Evolutionary conservation across 2,113 vertebrate genomes (phyloP), one percentile per base, ranked within the genome.

Genomic region (Callopanchax toddi): DNA sequence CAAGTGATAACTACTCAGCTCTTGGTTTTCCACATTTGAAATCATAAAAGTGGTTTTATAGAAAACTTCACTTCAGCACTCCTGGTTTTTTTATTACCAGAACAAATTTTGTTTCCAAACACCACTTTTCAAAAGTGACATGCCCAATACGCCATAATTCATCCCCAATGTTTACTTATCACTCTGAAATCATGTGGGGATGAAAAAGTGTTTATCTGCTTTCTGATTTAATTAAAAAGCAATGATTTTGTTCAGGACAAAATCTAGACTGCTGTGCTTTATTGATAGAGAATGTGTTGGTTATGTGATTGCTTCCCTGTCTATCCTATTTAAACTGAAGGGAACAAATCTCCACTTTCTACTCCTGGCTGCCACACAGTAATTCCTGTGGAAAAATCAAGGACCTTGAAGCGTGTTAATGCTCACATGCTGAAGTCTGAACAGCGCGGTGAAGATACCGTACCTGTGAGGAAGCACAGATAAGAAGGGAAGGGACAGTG

Each of bases 341-440:
- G 78, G 87, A 32, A 32, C 29, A 32, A 32, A 32, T 32, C 29
- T 32, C 29, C 29, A 32, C 29, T 32, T 32, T 87, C 65, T 84
- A 73, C 82, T 79, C 70, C 81, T 79, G 87, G 74, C 84, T 67
- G 81, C 84, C 80, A 76, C 75, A 76, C 78, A 89, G 89, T 88
- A 89, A 92, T 91, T 91, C 89, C 74, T 86, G 85, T 79, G 75
- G 86, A 86, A 86, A 86, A 92, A 88, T 86, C 88, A 80, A 90
- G 88, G 75, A 92, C 90, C 91, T 83, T 91, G 91, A 91, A 92
- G 91, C 89, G 90, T 91, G 91, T 87, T 91, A 91, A 90, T 90
- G 84, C 89, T 84, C 83, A 89, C 89, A 91, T 90, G 89, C 90
- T 90, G 89, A 89, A 89, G 90, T 89, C 82, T 89, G 36, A 86